Evolutionary conservation across 1,140 invertebrate species (phyloP).

Genomic region (Drosophila baimaii): DNA sequence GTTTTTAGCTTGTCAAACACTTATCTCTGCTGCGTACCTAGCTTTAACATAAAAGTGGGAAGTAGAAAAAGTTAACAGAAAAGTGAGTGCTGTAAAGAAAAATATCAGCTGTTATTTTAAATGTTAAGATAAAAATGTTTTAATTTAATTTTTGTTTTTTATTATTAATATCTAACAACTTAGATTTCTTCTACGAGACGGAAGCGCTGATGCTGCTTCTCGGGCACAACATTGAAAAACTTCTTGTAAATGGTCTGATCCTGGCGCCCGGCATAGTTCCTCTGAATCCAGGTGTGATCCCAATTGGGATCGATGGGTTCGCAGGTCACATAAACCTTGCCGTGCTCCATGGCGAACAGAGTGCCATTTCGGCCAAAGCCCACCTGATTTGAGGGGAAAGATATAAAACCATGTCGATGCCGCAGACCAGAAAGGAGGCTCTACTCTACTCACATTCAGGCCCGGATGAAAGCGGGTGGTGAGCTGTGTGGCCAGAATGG

Average conservation of each 20-base stretch:
- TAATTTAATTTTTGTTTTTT: conserved; percentile 8
- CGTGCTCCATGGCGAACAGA: conserved; percentile 90
- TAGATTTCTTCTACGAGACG: conserved; percentile 89
- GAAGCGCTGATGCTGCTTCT: conserved; percentile 90
- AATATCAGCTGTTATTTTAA: background rate
- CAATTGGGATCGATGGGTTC: conserved; percentile 90
- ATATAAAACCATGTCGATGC: background rate
- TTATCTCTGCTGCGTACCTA: too few species aligned
- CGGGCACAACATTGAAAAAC: conserved; percentile 91
- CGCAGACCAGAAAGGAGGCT: too few species aligned
- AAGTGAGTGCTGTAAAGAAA: background rate
- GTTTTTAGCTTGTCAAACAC: too few species aligned
- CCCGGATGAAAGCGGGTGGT: conserved; percentile 91
- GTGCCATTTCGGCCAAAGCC: conserved; percentile 91
- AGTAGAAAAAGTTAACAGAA: too few species aligned
- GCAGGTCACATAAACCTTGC: conserved; percentile 90
- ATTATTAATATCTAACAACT: conserved; percentile 31
- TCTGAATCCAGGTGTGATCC: conserved; percentile 88
- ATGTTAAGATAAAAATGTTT: background rate
- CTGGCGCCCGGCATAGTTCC: conserved; percentile 87
- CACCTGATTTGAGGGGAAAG: conserved; percentile 87
- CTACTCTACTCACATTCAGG: conserved; percentile 89
- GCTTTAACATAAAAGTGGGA: too few species aligned
- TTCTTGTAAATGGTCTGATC: conserved; percentile 91
- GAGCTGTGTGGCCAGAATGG: conserved; percentile 88